A percentile compares a stretch with the other conserved stretches of the same genome.
phyloP scores from a whole-genome alignment of 2,888 invertebrate species.

The Nycteola revayana region DNA sequence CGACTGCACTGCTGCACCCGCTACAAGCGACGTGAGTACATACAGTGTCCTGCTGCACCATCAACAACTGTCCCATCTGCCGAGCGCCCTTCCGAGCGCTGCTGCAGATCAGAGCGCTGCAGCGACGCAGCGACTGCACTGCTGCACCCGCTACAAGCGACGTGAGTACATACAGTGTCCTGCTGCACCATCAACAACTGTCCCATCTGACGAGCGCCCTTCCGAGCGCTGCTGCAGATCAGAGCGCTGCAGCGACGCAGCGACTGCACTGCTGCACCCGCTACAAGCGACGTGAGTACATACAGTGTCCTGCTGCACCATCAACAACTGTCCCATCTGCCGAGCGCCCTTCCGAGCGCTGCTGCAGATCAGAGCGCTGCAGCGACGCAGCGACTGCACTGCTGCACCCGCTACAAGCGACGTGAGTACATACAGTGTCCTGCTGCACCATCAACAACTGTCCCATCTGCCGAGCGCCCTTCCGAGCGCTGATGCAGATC shows the following conservation, averaged over 20 bases:
- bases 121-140: conserved; percentile 76
- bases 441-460: conserved; percentile 99
- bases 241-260: conserved; percentile 89
- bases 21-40: conserved; percentile 92
- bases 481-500: conserved; percentile 97
- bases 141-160: conserved; percentile 65
- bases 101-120: conserved; percentile 96
- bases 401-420: conserved; percentile 65
- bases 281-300: conserved; percentile 83
- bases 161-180: too few species aligned
- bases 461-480: conserved; percentile 98
- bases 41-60: conserved; percentile 97
- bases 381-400: conserved; percentile 76
- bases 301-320: conserved; percentile 97
- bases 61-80: conserved; percentile 99
- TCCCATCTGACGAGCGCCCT: conserved; percentile 98
- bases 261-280: conserved; percentile 50
- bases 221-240: conserved; percentile 97
- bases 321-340: conserved; percentile 99
- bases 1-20: conserved; percentile 50
- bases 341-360: conserved; percentile 98
- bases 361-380: conserved; percentile 96
- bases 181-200: conserved; percentile 99
- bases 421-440: too few species aligned
- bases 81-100: conserved; percentile 98